Evolutionary conservation across 2,797 vertebrate genomes (phyloP), one percentile per base, ranked within the genome.

Genomic region (Capromys pilorides): DNA sequence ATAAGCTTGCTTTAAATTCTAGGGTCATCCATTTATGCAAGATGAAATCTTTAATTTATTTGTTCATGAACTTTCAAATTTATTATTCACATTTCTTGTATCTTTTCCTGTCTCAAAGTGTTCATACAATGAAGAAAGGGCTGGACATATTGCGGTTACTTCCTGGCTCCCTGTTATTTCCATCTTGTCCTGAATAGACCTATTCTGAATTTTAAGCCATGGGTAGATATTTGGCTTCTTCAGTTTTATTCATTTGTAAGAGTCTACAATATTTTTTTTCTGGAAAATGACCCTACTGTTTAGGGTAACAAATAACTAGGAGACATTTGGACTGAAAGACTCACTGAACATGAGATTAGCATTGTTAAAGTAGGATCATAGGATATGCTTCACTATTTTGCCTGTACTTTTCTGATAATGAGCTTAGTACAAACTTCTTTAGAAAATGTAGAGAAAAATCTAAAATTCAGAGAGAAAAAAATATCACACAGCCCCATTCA

Each of bases 401-500:
- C 18, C 61, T 88, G 22, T 90, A 24, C 62, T 93, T 81, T 82
- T 80, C 51, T 80, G 11, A 67, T 85, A 39, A 75, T 54, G 57
- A 67, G 19, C 22, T 78, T 86, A 73, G 66, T 78, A 54, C 4
- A 82, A 61, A 3, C 41, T 80, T n/a, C 2, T 67, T 84, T 85
- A 51, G 61, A 92, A 77, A 96, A 94, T 77, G 16, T 54, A 82
- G 41, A 62, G 41, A 86, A 86, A 26, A 83, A 84, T 84, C 59
- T 73, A 93, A 54, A 36, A 84, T 10, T 19, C 67, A 36, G 84
- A 82, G 49, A 51, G 21, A 93, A 82, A 41, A 88, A 89, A 91
- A 91, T 64, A 93, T 12, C 61, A 54, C 16, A 54, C 1, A 67
- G 18, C 4, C 0, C 6, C 6, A 67, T 62, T 10, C 24, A 57